Percentiles rank a stretch among this genome's conserved stretches.
Conservation (phyloP, 2,888 invertebrate genomes). For the Limnephilus auricula region DNA sequence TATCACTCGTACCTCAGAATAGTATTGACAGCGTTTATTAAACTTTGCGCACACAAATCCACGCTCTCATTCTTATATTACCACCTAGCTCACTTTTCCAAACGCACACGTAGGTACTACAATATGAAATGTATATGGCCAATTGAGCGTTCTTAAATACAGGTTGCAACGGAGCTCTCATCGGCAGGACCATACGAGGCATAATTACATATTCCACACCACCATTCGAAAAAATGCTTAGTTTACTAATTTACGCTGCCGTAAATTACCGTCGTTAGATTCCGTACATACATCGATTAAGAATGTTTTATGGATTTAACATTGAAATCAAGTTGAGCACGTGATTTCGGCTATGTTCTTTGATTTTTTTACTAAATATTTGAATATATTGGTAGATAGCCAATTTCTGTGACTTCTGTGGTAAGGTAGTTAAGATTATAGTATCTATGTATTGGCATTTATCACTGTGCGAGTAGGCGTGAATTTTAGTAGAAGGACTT, state of each 20-base stretch:
- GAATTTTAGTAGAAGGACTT: neutral
- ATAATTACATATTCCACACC: neutral
- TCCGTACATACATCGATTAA: neutral
- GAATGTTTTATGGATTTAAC: neutral
- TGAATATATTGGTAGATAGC: neutral
- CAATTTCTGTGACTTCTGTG: neutral
- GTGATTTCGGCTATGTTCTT: neutral
- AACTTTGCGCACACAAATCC: too few relatives aligned
- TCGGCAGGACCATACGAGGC: neutral
- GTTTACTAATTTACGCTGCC: neutral
- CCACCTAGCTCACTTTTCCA: too few relatives aligned
- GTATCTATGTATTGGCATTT: neutral
- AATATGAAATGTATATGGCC: too few relatives aligned
- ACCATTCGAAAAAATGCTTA: neutral
- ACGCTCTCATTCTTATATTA: too few relatives aligned
- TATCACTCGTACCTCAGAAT: too few relatives aligned
- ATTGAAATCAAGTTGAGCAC: neutral
- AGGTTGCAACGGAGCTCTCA: too few relatives aligned
- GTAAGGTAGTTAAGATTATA: neutral
- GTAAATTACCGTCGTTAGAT: neutral
- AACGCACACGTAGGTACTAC: too few relatives aligned
- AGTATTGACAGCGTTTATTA: too few relatives aligned
- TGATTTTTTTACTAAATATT: neutral
- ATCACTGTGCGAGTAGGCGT: neutral
- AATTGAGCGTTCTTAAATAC: too few relatives aligned